Conservation (phyloP, 2,113 vertebrate genomes). For the Lagopus muta region DNA sequence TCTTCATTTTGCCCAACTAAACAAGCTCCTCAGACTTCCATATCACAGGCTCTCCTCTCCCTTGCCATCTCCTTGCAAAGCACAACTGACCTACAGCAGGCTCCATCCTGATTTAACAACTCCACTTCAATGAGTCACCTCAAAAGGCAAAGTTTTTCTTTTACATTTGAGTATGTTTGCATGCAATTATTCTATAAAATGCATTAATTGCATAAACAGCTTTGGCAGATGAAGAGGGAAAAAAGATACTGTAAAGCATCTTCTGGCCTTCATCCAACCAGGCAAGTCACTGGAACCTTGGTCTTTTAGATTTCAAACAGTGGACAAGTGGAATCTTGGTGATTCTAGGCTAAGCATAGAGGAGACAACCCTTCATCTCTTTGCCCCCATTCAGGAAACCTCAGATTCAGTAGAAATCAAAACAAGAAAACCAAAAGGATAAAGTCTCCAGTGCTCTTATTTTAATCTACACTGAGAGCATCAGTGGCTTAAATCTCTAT, state of each 20-base stretch:
- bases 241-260: neutral
- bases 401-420: neutral
- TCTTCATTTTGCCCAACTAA: neutral
- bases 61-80: neutral
- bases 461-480: neutral
- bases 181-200: neutral
- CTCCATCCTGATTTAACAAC: conserved; percentile 18
- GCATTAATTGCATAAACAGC: neutral
- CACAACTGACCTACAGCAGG: neutral
- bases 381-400: neutral
- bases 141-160: neutral
- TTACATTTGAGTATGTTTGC: neutral
- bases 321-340: neutral
- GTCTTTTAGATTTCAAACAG: neutral
- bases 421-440: neutral
- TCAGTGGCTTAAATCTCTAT: neutral
- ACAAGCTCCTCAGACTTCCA: neutral
- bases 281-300: neutral
- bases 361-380: neutral
- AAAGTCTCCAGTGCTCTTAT: neutral
- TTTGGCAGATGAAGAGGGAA: neutral
- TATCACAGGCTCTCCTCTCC: neutral
- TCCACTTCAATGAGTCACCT: neutral
- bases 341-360: neutral
- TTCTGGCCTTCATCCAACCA: neutral